Percentiles rank a stretch among this genome's conserved stretches.
Evolutionary conservation across 1,140 invertebrate species (phyloP).

Genomic region (Philaenus spumarius): DNA sequence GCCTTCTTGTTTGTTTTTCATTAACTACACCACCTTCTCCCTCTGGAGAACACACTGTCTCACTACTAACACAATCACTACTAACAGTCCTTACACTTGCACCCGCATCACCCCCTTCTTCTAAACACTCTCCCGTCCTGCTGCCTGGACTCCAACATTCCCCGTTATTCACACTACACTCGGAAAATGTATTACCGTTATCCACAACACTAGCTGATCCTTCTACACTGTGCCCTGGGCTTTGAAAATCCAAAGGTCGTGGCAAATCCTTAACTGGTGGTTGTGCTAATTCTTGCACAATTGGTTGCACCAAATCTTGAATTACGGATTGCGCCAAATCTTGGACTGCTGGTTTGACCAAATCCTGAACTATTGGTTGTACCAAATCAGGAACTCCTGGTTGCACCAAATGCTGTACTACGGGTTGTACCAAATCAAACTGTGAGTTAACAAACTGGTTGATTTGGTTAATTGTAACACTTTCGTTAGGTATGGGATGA

Average conservation of each 20-base stretch:
- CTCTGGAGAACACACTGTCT: constrained; percentile 29
- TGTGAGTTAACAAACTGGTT: too few relatives aligned
- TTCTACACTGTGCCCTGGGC: constrained; percentile 12
- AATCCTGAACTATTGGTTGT: too few relatives aligned
- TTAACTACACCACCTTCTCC: neutral
- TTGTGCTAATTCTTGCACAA: too few relatives aligned
- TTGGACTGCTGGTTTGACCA: too few relatives aligned
- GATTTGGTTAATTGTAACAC: too few relatives aligned
- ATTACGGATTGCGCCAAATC: too few relatives aligned
- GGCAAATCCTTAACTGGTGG: too few relatives aligned
- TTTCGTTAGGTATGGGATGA: too few relatives aligned
- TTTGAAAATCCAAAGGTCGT: constrained; percentile 2
- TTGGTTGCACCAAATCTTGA: too few relatives aligned
- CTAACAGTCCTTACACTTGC: constrained; percentile 30
- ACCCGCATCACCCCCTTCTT: constrained; percentile 16
- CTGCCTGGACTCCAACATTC: constrained; percentile 27
- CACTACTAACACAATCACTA: constrained; percentile 31
- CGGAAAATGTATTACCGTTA: constrained; percentile 1
- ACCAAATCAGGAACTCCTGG: too few relatives aligned
- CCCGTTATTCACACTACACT: constrained; percentile 22
- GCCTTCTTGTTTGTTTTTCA: constrained; percentile 17
- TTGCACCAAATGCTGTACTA: too few relatives aligned
- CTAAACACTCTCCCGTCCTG: constrained; percentile 12
- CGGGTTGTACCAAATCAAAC: too few relatives aligned
- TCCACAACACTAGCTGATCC: neutral